Conservation (phyloP, 2,888 invertebrate species). For the Drosophila diplacantha region DNA sequence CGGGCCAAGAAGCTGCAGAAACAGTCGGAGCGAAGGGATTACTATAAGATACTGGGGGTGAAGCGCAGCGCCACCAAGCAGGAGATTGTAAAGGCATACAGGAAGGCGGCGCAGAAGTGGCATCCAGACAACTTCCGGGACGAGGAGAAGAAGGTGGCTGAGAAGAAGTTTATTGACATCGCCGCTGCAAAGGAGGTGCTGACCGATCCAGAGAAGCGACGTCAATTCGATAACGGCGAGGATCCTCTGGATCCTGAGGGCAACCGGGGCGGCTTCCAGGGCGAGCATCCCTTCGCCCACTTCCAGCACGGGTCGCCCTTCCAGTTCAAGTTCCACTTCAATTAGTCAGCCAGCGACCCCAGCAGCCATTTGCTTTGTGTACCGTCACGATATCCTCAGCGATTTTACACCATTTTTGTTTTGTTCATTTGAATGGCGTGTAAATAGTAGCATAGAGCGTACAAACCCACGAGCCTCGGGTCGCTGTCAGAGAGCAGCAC, state of each 20-base stretch:
- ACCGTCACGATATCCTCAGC: conserved; percentile 18
- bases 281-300: conserved; percentile 88
- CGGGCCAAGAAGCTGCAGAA: conserved; percentile 95
- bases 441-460: conserved; percentile 70
- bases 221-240: conserved; percentile 94
- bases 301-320: conserved; percentile 93
- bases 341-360: conserved; percentile 79
- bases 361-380: conserved; percentile 48
- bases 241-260: conserved; percentile 98
- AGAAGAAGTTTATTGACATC: conserved; percentile 98
- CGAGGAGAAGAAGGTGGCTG: conserved; percentile 94
- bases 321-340: conserved; percentile 98
- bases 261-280: conserved; percentile 79
- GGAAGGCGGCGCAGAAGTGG: conserved; percentile 98
- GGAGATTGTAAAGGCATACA: conserved; percentile 96
- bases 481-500: conserved; percentile 47
- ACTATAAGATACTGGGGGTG: conserved; percentile 92
- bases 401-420: conserved; percentile 62
- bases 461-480: conserved; percentile 1
- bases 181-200: conserved; percentile 98
- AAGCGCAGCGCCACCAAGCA: conserved; percentile 93
- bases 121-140: conserved; percentile 97
- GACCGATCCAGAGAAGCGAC: conserved; percentile 93
- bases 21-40: conserved; percentile 94
- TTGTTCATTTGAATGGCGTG: conserved; percentile 56